Evolutionary conservation across 2,113 vertebrate genomes (phyloP), one percentile per base, ranked within the genome.

Genomic region (Saccopteryx leptura): DNA sequence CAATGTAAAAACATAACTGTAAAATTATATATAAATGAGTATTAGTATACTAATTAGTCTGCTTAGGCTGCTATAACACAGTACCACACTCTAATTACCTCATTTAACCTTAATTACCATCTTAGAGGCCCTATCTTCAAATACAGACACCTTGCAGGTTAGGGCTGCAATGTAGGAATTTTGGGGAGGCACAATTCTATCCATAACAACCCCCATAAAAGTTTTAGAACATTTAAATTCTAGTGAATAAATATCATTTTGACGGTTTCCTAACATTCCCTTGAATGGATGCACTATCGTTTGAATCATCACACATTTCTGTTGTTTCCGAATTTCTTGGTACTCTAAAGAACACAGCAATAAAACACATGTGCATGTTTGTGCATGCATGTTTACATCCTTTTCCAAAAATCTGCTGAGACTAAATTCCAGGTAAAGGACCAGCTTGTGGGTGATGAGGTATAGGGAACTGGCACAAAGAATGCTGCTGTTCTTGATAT

Each of bases 191-290:
- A 52, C 19, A 15, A 10, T 48, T 76, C 56, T 48, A 23, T 31
- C 24, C 12, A 52, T 4, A 68, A 28, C 4, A 33, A 50, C 19
- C 46, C 10, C 58, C 46, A 56, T 28, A 56, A 63, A 90, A 84
- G 31, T 15, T 58, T 71, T 31, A 75, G 19, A 61, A 79, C 56
- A 61, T 54, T 93, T 91, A 88, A 93, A 68, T 79, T 95, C 26
- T 66, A 54, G 39, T 74, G 72, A 69, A 31, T 58, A 75, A 66
- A 74, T 48, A 28, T 65, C 23, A 75, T 79, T 48, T 74, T 56
- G 52, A 76, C 6, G 50, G 23, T 23, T 84, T 76, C 18, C 50
- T 21, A 75, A 33, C 24, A 52, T 33, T 18, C 79, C 18, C 15
- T 66, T 48, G 8, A 50, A 80, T 19, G 11, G 17, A 11, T 80